Evolutionary conservation across 1,140 invertebrate species (phyloP).

Genomic region (Harlomillsia oculata): DNA sequence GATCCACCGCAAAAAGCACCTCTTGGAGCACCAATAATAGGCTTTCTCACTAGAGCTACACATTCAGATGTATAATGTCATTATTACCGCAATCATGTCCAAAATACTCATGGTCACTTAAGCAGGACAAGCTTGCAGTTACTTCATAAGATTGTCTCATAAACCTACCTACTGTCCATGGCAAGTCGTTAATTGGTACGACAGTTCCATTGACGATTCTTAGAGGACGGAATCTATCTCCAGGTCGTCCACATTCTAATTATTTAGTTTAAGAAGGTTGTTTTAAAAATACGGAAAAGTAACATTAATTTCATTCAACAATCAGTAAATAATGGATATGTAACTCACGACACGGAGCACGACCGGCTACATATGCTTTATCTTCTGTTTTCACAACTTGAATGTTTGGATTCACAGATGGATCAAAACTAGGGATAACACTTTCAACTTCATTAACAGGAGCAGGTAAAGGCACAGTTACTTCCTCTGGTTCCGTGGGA

Average conservation of each 20-base stretch:
- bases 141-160: too few relatives aligned
- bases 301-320: neutral
- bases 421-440: too few relatives aligned
- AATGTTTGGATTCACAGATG: too few relatives aligned
- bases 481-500: too few relatives aligned
- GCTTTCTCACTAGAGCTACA: constrained; percentile 15
- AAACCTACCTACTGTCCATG: constrained; percentile 14
- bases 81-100: neutral
- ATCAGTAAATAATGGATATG: neutral
- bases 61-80: neutral
- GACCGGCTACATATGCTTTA: constrained; percentile 10
- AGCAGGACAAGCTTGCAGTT: too few relatives aligned
- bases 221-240: constrained; percentile 14
- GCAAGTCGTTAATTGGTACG: constrained; percentile 21
- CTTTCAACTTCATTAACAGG: too few relatives aligned
- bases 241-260: constrained; percentile 19
- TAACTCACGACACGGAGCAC: constrained; percentile 18
- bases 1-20: constrained; percentile 21
- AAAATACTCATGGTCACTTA: too few relatives aligned
- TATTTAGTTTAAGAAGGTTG: too few relatives aligned
- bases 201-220: constrained; percentile 25
- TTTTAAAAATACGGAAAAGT: too few relatives aligned
- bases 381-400: too few relatives aligned
- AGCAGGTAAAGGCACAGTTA: too few relatives aligned
- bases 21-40: constrained; percentile 8